Percentiles rank a stretch among this genome's conserved stretches.
Evolutionary conservation across 1,140 invertebrate genomes (phyloP).

Genomic region (Cydia amplana): DNA sequence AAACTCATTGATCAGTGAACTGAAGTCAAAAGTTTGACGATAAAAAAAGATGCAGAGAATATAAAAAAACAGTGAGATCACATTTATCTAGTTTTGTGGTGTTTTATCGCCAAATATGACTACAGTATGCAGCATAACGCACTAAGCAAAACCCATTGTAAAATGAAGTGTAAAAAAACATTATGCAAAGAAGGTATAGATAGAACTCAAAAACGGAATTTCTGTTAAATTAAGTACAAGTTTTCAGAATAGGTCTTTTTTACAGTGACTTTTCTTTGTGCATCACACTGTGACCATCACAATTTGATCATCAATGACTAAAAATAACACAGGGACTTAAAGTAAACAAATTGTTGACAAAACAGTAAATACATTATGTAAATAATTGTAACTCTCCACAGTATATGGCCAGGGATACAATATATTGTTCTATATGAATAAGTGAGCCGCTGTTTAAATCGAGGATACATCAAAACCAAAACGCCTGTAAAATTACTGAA

Average conservation of each 20-base stretch:
- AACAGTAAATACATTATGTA: slow-evolving; percentile 52
- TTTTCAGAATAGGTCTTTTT: slow-evolving; percentile 7
- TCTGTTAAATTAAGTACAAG: slow-evolving; percentile 17
- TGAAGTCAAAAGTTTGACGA: slow-evolving; percentile 16
- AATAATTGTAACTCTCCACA: slow-evolving; percentile 49
- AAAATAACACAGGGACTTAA: slow-evolving; percentile 33
- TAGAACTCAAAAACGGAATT: too few species aligned
- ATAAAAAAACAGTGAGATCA: slow-evolving; percentile 4
- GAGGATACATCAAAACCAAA: slow-evolving; percentile 36
- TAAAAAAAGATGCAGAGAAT: background rate
- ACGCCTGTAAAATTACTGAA: slow-evolving; percentile 34
- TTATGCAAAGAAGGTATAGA: background rate
- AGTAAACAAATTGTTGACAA: slow-evolving; percentile 46
- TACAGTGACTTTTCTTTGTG: slow-evolving; percentile 22
- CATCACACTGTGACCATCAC: background rate
- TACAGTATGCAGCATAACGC: slow-evolving; percentile 3
- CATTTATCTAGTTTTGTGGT: background rate
- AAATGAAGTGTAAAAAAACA: background rate
- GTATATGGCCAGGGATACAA: slow-evolving; percentile 51
- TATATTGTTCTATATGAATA: slow-evolving; percentile 37
- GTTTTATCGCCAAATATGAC: slow-evolving; percentile 15
- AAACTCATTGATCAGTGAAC: slow-evolving; percentile 13
- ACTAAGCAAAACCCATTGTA: background rate
- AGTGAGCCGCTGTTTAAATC: slow-evolving; percentile 28
- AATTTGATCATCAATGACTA: slow-evolving; percentile 23